Evolutionary conservation across 2,113 vertebrate species (phyloP).

Genomic region (Nycticebus coucang): DNA sequence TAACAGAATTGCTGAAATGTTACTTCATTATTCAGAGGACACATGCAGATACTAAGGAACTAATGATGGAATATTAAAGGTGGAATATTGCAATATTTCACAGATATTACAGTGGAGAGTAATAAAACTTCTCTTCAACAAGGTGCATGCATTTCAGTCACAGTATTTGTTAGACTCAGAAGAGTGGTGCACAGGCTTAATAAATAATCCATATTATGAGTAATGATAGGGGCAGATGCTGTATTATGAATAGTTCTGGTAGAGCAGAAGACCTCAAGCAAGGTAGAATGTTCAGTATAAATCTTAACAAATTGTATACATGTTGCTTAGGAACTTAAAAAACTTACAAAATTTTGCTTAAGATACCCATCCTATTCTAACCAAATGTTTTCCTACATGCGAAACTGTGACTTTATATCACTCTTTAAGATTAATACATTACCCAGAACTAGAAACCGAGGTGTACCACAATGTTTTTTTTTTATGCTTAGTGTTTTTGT

Average conservation of each 20-base stretch:
- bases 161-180: slow-evolving; percentile 74
- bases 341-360: slow-evolving; percentile 57
- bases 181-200: slow-evolving; percentile 74
- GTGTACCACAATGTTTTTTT: slow-evolving; percentile 72
- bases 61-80: slow-evolving; percentile 46
- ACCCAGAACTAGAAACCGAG: slow-evolving; percentile 73
- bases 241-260: slow-evolving; percentile 56
- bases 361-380: slow-evolving; percentile 71
- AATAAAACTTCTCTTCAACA: slow-evolving; percentile 72
- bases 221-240: slow-evolving; percentile 55
- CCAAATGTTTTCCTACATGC: slow-evolving; percentile 67
- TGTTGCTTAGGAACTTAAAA: slow-evolving; percentile 68
- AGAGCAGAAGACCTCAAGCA: slow-evolving; percentile 70
- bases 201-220: slow-evolving; percentile 76
- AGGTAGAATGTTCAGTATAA: slow-evolving; percentile 70
- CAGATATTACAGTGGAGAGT: slow-evolving; percentile 44
- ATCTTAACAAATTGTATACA: slow-evolving; percentile 66
- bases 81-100: slow-evolving; percentile 67
- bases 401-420: slow-evolving; percentile 57
- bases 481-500: slow-evolving; percentile 72
- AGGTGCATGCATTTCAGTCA: slow-evolving; percentile 78
- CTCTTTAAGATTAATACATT: slow-evolving; percentile 66
- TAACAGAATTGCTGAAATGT: slow-evolving; percentile 67
- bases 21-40: slow-evolving; percentile 64
- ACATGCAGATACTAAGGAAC: slow-evolving; percentile 39